phyloP scores from a whole-genome alignment of 2,113 vertebrate genomes.

The Garra rufa region DNA sequence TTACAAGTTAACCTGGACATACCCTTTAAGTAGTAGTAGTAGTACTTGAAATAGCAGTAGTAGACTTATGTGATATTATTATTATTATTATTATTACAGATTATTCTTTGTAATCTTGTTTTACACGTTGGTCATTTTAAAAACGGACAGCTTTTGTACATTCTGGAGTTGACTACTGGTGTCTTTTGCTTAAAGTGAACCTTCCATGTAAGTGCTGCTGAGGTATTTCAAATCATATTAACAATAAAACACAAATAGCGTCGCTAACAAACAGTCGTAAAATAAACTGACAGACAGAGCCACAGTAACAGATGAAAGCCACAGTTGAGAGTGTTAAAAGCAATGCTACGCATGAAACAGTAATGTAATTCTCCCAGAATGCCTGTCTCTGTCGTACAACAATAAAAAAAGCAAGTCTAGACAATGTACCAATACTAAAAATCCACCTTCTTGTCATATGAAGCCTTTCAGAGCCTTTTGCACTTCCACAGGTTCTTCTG shows the following conservation, averaged over 20 bases:
- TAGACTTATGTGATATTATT: slow-evolving; percentile 68
- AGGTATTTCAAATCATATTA: slow-evolving; percentile 84
- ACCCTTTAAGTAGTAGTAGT: slow-evolving; percentile 75
- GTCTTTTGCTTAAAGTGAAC: slow-evolving; percentile 83
- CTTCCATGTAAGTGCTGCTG: slow-evolving; percentile 88
- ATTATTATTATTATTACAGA: slow-evolving; percentile 60
- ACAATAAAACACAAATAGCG: slow-evolving; percentile 75
- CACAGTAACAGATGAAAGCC: slow-evolving; percentile 10
- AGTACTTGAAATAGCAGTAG: slow-evolving; percentile 83
- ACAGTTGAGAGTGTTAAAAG: not conserved
- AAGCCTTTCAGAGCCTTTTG: slow-evolving; percentile 8
- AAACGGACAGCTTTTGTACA: slow-evolving; percentile 82
- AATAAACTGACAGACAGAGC: not conserved
- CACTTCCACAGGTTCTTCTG: slow-evolving; percentile 24
- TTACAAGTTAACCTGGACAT: slow-evolving; percentile 70
- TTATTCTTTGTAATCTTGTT: slow-evolving; percentile 58
- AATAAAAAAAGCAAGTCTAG: not conserved
- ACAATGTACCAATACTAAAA: slow-evolving; percentile 12
- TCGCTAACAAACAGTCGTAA: not conserved
- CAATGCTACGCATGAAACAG: slow-evolving; percentile 8
- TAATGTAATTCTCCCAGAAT: slow-evolving; percentile 5
- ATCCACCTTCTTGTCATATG: not conserved
- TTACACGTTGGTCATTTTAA: slow-evolving; percentile 59
- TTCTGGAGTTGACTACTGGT: slow-evolving; percentile 85
- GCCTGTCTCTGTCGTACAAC: not conserved